These are phyloP conservation scores for Lampris incognitus DNA, from an alignment of 2,113 vertebrate species.

Conservation along the genomic window DNA sequence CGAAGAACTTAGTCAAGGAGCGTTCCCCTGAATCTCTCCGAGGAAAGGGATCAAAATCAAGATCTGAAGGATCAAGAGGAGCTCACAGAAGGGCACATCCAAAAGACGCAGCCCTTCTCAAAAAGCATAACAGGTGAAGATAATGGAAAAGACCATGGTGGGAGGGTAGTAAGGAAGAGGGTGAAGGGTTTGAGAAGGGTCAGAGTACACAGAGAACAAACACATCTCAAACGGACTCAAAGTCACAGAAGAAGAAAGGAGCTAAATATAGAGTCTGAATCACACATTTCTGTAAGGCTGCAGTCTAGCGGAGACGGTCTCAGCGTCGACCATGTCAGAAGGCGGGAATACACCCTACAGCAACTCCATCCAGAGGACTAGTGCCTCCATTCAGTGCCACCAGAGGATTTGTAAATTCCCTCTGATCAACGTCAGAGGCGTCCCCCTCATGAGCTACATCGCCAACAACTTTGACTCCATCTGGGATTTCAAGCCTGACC, in stretches of 20 bases:
- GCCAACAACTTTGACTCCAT: slow-evolving; percentile 77
- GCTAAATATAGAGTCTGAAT: not conserved
- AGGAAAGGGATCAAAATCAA: not conserved
- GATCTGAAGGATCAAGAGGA: slow-evolving; percentile 12
- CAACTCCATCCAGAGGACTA: slow-evolving; percentile 58
- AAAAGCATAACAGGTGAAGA: not conserved
- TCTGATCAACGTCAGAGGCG: slow-evolving; percentile 66
- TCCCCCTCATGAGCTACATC: slow-evolving; percentile 76
- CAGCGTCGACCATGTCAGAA: slow-evolving; percentile 52
- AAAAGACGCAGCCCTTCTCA: not conserved
- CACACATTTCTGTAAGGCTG: not conserved
- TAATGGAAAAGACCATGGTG: not conserved
- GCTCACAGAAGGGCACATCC: not conserved
- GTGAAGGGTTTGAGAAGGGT: not conserved
- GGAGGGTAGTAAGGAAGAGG: too few relatives aligned
- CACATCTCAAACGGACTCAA: slow-evolving; percentile 27
- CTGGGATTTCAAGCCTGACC: slow-evolving; percentile 78
- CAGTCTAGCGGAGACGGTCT: not conserved
- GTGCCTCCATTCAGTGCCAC: slow-evolving; percentile 33
- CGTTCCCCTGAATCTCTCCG: not conserved
- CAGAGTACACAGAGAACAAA: not conserved
- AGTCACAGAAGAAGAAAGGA: not conserved
- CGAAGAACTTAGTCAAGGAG: slow-evolving; percentile 4
- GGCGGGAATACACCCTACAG: slow-evolving; percentile 49
- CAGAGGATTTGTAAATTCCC: slow-evolving; percentile 58